Conservation (phyloP, 2,113 vertebrate species). For the Seriola dumerili region DNA sequence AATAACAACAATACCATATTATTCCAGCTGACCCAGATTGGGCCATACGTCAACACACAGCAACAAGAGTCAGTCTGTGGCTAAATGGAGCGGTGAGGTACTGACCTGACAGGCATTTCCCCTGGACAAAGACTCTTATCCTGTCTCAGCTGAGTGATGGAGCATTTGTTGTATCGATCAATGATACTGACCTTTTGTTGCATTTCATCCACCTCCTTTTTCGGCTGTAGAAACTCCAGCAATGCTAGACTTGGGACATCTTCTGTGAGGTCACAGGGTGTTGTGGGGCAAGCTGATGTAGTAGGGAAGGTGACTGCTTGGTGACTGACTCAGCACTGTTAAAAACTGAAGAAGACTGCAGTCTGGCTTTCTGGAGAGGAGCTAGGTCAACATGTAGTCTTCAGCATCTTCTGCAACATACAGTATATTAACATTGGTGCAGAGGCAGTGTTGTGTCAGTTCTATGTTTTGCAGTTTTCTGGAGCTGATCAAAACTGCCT, state of each 20-base stretch:
- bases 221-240: not conserved
- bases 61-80: conserved; percentile 30
- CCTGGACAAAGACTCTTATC: conserved; percentile 37
- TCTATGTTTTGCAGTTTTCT: not conserved
- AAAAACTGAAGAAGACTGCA: not conserved
- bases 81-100: conserved; percentile 27
- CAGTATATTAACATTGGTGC: not conserved
- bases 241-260: not conserved
- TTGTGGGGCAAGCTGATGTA: not conserved
- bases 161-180: conserved; percentile 53
- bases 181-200: conserved; percentile 33
- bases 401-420: not conserved
- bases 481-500: not conserved
- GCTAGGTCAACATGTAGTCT: not conserved
- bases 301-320: conserved; percentile 50
- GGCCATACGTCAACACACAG: conserved; percentile 5
- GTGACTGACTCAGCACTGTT: conserved; percentile 59
- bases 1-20: conserved; percentile 9
- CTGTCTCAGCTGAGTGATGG: conserved; percentile 40
- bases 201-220: conserved; percentile 1
- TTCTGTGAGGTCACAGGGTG: conserved; percentile 6
- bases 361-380: conserved; percentile 11
- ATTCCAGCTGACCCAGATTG: conserved; percentile 42
- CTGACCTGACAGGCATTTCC: conserved; percentile 49
- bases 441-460: not conserved